Evolutionary conservation across 2,113 vertebrate species (phyloP), one percentile per base, ranked within the genome.

Genomic region (Mus musculus): DNA sequence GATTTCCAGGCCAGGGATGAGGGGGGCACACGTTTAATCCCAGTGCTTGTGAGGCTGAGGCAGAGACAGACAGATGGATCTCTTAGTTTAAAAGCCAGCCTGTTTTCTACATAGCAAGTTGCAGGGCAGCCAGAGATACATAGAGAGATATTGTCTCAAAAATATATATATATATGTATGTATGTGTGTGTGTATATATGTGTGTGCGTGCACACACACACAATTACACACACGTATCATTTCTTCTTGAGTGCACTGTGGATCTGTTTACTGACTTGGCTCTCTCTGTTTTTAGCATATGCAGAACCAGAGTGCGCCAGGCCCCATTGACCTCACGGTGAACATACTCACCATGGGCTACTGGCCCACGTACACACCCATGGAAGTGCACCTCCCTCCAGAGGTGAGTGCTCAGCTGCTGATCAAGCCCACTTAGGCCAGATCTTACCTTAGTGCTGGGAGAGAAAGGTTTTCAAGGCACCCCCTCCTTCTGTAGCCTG

Each of bases 261-360:
- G 73, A 11, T 81, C 52, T 96, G 42, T 69, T 39, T 46, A 30
- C 16, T 85, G 65, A 46, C 11, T 77, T 42, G 65, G 20, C 42
- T n/a, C 8, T 88, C 7, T 90, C n/a, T 73, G 7, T 76, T 73
- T 78, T 82, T 71, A 99, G 99, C 99, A 99, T 85, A 98, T 99
- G 98, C 99, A 99, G 97, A 99, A 99, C 90, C 99, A 99, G 84
- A 99, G 98, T 88, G 97, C 99, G 46, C 98, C 99, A 9, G 98
- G 98, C 94, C 98, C 98, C 61, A 99, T 99, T 96, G 99, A 99
- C 72, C 97, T 99, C 81, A 99, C 99, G 1, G 99, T 99, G 81
- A 99, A 99, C 95, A 98, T 99, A 90, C 98, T 99, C 59, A 99
- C 99, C 13, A 99, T 99, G 99, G 99, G 99, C 5, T 99, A 99